Base-by-base conservation (phyloP, 1,140 invertebrate genomes). In the Zaprionus taronus region DNA sequence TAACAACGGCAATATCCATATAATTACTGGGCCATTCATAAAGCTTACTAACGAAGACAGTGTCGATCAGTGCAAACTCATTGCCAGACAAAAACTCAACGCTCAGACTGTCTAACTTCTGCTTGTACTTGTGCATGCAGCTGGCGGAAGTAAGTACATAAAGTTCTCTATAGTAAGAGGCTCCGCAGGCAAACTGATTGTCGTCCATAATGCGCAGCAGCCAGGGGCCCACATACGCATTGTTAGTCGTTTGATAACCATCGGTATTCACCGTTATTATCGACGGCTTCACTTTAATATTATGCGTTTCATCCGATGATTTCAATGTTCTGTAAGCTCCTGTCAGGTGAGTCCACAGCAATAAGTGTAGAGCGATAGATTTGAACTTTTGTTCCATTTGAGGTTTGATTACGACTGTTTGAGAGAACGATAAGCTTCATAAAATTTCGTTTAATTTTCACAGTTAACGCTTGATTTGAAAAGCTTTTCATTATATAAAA, bases 1-100 rank as follows among this genome's bases (percentile, higher is more conserved):
- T 65, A 2, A 81, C 2, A 24, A 81, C 60, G 1, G 77, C 79
- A 5, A 81, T 24, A 44, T 81, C 79, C 79, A 69, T 81, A n/a
- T 17, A 67, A 15, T 75, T 80, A 1, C 36, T 53, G 0, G 24
- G 62, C 44, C 26, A 73, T 9, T n/a, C 38, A 22, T 65, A 81
- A 1, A 44, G 14, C 20, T 38, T 38, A 1, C 72, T 20, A 5
- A 79, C 67, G 11, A 15, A 26, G 7, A 81, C 22, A 7, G 2
- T 22, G 4, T 49, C 31, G 15, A 80, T 74, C 5, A 51, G 1
- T 1, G 72, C 38, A 26, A 28, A 41, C 5, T 38, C 6, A 5
- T 20, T 6, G n/a, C 24, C 44, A 2, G 3, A 24, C 0, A 62
- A 2, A 20, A 51, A 69, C 20, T 70, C 65, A 3, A 80, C 70